These are phyloP conservation scores for Dione vanillae DNA, from an alignment of 2,888 invertebrate genomes.

Conservation along the genomic window DNA sequence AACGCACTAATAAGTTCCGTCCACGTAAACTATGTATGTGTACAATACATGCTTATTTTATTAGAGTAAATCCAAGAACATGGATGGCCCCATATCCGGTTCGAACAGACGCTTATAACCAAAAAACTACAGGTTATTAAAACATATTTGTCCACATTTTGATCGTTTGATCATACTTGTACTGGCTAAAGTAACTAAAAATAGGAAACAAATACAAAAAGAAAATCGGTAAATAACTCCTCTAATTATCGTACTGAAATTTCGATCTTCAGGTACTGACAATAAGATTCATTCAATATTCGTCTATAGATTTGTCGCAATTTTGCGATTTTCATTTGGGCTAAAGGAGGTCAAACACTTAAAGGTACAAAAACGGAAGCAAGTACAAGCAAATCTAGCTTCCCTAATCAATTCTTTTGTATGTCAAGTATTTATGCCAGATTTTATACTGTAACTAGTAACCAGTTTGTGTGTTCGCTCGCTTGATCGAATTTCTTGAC, in stretches of 20 bases:
- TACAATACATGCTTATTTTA: too few relatives aligned
- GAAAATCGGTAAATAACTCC: conserved; percentile 57
- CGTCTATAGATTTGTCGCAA: conserved; percentile 53
- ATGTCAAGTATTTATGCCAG: conserved; percentile 17
- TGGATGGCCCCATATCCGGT: too few relatives aligned
- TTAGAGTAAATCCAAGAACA: too few relatives aligned
- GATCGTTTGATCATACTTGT: conserved; percentile 60
- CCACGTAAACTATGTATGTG: too few relatives aligned
- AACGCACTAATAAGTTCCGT: too few relatives aligned
- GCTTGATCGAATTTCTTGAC: too few relatives aligned
- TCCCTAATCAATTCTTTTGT: conserved; percentile 73
- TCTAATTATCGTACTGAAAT: background rate
- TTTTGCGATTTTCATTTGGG: conserved; percentile 76
- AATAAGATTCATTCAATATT: conserved; percentile 24
- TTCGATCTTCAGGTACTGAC: conserved; percentile 5
- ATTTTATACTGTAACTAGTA: background rate
- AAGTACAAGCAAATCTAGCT: conserved; percentile 78
- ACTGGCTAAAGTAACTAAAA: conserved; percentile 71
- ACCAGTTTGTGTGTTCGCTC: too few relatives aligned
- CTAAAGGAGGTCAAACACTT: conserved; percentile 79
- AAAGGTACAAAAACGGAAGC: conserved; percentile 80
- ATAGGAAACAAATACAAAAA: conserved; percentile 79
- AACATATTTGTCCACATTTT: background rate
- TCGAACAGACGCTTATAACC: too few relatives aligned
- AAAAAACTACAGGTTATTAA: too few relatives aligned